Evolutionary conservation across 2,113 vertebrate species (phyloP), one percentile per base, ranked within the genome.

Genomic region (Mesembrinibis cayennensis): DNA sequence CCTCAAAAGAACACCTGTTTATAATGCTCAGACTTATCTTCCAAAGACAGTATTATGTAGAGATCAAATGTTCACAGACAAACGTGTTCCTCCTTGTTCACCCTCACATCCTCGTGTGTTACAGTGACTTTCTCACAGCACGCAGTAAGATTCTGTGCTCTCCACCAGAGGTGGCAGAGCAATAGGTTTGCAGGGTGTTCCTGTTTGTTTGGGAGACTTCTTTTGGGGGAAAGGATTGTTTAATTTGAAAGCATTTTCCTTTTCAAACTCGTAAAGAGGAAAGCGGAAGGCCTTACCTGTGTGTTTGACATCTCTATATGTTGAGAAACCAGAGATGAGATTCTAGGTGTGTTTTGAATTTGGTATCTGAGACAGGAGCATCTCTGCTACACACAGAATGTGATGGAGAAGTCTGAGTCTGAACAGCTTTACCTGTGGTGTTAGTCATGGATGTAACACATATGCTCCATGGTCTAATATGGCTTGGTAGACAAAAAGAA

Each of bases 1-100:
- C 59, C 87, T 93, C 81, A 90, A 80, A 96, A 95, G 94, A 49
- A 1, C 93, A 96, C 93, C 89, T 97, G 96, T 94, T 97, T 95
- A 42, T 91, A 96, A 95, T 94, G 50, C 82, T 97, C 95, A 94
- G 36, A 94, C 93, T 76, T 84, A 74, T 79, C 83, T 92, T 91
- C 95, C 94, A 94, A 79, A 96, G 77, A 5, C 90, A 45, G 69
- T 82, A 74, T 87, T 96, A 91, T 82, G 55, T 87, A 91, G 87
- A 95, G 91, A 96, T 96, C 80, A 94, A 61, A 90, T 94, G 85
- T 82, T 93, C 90, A 40, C 76, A 82, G 56, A 55, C 50, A 96
- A 56, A 89, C 18, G 9, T 94, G 77, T 94, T 94, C 47, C 56
- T 92, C 90, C 81, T 86, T 94, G 92, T 95, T 90, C 90, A 71